Evolutionary conservation across 2,797 vertebrate species (phyloP).

Genomic region (Falco columbarius): DNA sequence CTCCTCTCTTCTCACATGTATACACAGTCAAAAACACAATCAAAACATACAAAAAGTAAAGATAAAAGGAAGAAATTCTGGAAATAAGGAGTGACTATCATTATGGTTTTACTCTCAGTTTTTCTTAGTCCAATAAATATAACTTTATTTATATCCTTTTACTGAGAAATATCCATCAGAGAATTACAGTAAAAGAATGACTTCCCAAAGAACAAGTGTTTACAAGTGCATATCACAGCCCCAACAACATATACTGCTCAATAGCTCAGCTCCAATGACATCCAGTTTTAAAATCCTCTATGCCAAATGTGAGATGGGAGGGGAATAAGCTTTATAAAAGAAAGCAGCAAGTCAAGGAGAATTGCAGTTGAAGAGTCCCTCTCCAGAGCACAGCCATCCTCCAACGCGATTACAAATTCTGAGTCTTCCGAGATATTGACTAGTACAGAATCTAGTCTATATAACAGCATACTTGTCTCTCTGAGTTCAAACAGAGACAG

Average conservation of each 20-base stretch:
- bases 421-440: neutral
- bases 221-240: neutral
- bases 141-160: neutral
- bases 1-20: neutral
- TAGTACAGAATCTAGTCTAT: neutral
- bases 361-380: neutral
- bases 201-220: neutral
- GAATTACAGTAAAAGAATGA: neutral
- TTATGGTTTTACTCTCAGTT: neutral
- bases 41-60: neutral
- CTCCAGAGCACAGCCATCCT: neutral
- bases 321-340: neutral
- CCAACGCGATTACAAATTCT: neutral
- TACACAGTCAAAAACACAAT: neutral
- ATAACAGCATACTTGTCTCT: neutral
- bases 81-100: neutral
- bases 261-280: neutral
- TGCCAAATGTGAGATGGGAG: neutral
- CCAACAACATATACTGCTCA: neutral
- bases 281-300: neutral
- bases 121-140: neutral
- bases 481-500: neutral
- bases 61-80: neutral
- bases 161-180: neutral
- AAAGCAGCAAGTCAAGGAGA: neutral